Base-by-base conservation (phyloP, 2,113 vertebrate genomes). In the Astur gentilis region DNA sequence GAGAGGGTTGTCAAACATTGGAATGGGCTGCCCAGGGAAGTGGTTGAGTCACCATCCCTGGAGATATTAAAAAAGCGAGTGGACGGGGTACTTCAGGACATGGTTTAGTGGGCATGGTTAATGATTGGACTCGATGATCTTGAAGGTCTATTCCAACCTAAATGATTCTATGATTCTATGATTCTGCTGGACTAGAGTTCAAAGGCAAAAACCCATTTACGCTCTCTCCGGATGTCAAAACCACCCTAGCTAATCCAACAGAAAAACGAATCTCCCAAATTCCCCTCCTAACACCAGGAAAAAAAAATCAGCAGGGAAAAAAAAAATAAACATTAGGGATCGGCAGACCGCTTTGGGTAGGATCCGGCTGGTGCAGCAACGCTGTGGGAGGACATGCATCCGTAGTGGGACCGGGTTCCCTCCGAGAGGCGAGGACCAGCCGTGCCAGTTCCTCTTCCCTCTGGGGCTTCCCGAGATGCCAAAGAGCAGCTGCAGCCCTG, bases 281-380 rank as follows among this genome's bases (percentile, higher is more conserved):
- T 71, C 42, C 23, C 19, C 34, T 78, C 40, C 26, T 49, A 77
- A 90, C 82, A 36, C 23, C 13, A 84, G 66, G 64, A 71, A 60
- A 78, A 52, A 52, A 54, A 67, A 49, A 0, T 14, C 45, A 45
- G 6, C 54, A 60, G 32, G 44, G 11, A 66, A 73, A 64, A 54
- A 54, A 64, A 54, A 64, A 22, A 34, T 1, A 57, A 76, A 67
- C 12, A 42, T 10, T 40, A 75, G 69, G 26, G 52, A 80, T 64
- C 60, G 64, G 29, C 52, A 84, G 62, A 69, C 4, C 1, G 3
- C 54, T 87, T 70, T 45, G n/a, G 54, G 20, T 66, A n/a, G 36
- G 66, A 55, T 11, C 16, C 0, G 4, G 40, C 22, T 1, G 1
- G 27, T 47, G 55, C n/a, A 60, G 27, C 66, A 73, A 8, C 2